Conservation (phyloP, 1,140 invertebrate genomes). For the Heliconius eleuchia region DNA sequence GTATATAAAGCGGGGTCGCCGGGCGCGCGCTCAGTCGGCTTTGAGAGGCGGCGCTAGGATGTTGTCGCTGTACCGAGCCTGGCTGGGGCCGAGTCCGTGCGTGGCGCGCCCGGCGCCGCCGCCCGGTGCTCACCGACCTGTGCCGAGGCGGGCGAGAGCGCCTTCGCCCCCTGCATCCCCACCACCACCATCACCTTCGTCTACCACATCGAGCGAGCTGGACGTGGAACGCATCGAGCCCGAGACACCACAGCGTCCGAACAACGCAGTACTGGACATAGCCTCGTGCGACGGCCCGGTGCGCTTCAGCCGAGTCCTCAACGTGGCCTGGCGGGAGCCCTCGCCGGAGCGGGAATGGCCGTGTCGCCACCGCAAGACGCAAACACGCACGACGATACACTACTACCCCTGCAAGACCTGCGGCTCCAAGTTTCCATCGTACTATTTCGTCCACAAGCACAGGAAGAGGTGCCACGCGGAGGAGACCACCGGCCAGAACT, state of each 20-base stretch:
- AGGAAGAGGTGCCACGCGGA: slow-evolving; percentile 91
- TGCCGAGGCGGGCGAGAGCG: slow-evolving; percentile 58
- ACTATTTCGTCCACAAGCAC: slow-evolving; percentile 96
- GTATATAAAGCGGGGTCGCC: slow-evolving; percentile 49
- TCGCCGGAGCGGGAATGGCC: slow-evolving; percentile 78
- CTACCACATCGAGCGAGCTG: slow-evolving; percentile 58
- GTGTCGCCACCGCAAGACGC: slow-evolving; percentile 72
- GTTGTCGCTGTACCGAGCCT: slow-evolving; percentile 86
- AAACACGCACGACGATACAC: slow-evolving; percentile 90
- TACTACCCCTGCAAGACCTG: slow-evolving; percentile 96
- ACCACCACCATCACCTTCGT: slow-evolving; percentile 58
- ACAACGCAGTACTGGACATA: slow-evolving; percentile 85
- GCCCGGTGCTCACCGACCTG: slow-evolving; percentile 64
- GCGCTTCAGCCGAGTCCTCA: slow-evolving; percentile 83
- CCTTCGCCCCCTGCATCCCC: slow-evolving; percentile 60
- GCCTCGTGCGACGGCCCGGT: slow-evolving; percentile 94
- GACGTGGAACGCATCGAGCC: slow-evolving; percentile 67
- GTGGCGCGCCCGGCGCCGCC: slow-evolving; percentile 73
- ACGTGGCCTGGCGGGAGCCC: slow-evolving; percentile 66
- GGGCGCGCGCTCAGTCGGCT: slow-evolving; percentile 52
- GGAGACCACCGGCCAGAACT: slow-evolving; percentile 70
- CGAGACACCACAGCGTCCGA: slow-evolving; percentile 44
- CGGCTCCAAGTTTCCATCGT: slow-evolving; percentile 94
- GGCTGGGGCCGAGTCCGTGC: slow-evolving; percentile 78
- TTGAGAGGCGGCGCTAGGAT: slow-evolving; percentile 61